Evolutionary conservation across 2,113 vertebrate genomes (phyloP).

Genomic region (Parotia lawesii): DNA sequence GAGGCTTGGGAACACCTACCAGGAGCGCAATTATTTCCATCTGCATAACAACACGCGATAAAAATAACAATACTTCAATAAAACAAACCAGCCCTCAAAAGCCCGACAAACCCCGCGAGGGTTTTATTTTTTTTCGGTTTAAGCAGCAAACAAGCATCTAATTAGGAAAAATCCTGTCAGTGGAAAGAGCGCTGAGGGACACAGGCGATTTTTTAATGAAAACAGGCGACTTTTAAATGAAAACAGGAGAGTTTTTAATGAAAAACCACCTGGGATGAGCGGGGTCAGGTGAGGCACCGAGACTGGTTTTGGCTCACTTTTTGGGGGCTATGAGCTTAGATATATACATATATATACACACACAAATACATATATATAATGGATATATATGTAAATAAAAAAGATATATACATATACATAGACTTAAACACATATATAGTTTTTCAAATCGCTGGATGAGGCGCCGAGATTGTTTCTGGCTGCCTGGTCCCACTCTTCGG

Average conservation of each 20-base stretch:
- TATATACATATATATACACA: not conserved
- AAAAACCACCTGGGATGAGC: not conserved
- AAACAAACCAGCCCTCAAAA: not conserved
- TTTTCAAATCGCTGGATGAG: not conserved
- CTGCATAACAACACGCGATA: not conserved
- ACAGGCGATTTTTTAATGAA: accelerated
- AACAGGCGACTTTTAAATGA: not conserved
- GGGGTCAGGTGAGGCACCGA: not conserved
- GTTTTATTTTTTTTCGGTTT: not conserved
- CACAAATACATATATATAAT: too few species aligned
- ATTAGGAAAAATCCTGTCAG: not conserved
- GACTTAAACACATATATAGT: not conserved
- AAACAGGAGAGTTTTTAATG: not conserved
- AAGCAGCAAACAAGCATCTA: not conserved
- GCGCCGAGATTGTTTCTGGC: too few species aligned
- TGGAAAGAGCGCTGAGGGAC: not conserved
- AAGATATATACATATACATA: accelerated
- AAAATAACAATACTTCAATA: not conserved
- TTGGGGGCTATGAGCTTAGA: accelerated
- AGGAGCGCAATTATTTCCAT: not conserved
- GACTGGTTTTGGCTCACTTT: not conserved
- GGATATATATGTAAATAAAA: accelerated
- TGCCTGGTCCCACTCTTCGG: not conserved
- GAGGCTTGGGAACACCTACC: not conserved
- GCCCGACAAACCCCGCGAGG: accelerated